These are phyloP conservation scores for Amniataba percoides DNA, from an alignment of 2,797 vertebrate genomes.

Conservation along the genomic window DNA sequence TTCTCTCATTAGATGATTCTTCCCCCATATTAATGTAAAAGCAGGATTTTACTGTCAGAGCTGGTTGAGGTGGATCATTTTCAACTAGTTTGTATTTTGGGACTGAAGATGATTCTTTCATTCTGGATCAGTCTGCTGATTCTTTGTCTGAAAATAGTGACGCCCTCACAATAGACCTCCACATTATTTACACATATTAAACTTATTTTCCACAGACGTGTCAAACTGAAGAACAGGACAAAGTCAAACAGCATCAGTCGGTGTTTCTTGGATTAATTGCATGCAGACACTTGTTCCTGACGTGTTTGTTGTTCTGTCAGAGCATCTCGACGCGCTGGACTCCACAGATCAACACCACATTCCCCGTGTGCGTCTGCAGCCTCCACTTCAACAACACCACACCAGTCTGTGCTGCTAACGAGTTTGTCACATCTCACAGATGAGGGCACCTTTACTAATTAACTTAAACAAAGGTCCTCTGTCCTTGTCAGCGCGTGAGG, in stretches of 20 bases:
- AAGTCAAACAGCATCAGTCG: background rate
- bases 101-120: no score
- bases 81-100: no score
- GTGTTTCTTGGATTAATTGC: background rate
- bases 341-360: background rate
- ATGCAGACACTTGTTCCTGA: background rate
- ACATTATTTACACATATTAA: no score
- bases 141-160: no score
- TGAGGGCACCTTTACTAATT: conserved; percentile 40
- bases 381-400: background rate
- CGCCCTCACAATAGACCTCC: no score
- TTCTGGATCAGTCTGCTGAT: no score
- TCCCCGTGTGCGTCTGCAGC: background rate
- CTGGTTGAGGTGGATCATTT: no score
- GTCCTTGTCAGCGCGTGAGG: conserved; percentile 19
- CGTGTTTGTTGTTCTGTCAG: conserved; percentile 22
- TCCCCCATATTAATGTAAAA: no score
- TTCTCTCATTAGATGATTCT: no score
- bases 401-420: conserved; percentile 34
- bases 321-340: background rate
- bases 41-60: no score
- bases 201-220: no score
- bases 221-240: no score
- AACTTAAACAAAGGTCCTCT: conserved; percentile 14
- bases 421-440: conserved; percentile 49